These are phyloP conservation scores for Cheilosia grossa DNA, from an alignment of 2,888 invertebrate species.

Conservation along the genomic window DNA sequence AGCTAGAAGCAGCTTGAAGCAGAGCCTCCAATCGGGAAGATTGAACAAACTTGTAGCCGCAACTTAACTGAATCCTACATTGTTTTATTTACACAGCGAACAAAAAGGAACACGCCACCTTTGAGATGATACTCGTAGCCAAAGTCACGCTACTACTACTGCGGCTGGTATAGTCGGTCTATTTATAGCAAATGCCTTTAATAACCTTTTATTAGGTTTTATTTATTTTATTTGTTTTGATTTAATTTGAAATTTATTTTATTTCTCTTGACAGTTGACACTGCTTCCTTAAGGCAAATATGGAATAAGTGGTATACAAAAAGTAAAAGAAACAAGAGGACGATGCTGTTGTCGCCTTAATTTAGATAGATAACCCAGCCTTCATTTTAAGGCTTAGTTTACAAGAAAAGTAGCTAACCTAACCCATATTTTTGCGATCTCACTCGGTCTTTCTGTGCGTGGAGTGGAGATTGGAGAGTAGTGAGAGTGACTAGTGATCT, in stretches of 20 bases:
- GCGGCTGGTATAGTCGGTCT: slow-evolving; percentile 37
- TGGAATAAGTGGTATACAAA: neutral
- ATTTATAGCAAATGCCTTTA: slow-evolving; percentile 68
- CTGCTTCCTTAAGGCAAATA: slow-evolving; percentile 31
- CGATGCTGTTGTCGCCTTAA: slow-evolving; percentile 64
- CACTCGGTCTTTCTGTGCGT: slow-evolving; percentile 2
- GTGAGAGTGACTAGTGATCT: neutral
- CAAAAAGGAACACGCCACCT: slow-evolving; percentile 50
- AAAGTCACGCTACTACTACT: slow-evolving; percentile 8
- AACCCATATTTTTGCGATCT: neutral
- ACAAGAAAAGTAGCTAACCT: slow-evolving; percentile 17
- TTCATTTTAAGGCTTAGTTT: slow-evolving; percentile 58
- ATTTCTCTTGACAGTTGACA: slow-evolving; percentile 28
- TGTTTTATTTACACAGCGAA: neutral
- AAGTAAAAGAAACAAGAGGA: slow-evolving; percentile 36
- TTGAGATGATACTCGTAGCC: neutral
- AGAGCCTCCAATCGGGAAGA: slow-evolving; percentile 7
- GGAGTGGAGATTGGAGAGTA: neutral
- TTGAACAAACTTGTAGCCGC: slow-evolving; percentile 20
- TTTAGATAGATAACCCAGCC: slow-evolving; percentile 70
- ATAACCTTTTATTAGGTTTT: slow-evolving; percentile 58
- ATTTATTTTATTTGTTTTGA: slow-evolving; percentile 32
- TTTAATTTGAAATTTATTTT: slow-evolving; percentile 42
- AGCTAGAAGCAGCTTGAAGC: slow-evolving; percentile 25
- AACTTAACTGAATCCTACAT: slow-evolving; percentile 26